phyloP scores from a whole-genome alignment of 2,888 invertebrate genomes.

The Gandaritis pyraliata region DNA sequence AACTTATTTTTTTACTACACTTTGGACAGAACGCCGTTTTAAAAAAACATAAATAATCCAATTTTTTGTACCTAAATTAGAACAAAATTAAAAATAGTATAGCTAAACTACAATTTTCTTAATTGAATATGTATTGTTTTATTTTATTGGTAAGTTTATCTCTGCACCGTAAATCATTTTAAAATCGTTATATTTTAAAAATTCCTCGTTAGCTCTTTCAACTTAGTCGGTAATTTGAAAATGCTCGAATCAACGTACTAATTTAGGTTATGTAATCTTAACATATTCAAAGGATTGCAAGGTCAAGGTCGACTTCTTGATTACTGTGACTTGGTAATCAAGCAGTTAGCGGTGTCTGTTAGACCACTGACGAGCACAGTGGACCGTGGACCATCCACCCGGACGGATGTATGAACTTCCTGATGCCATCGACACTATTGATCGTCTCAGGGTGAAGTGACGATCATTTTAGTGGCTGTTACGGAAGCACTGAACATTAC shows the following conservation, averaged over 20 bases:
- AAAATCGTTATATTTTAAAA: too few relatives aligned
- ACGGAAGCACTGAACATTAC: slow-evolving; percentile 40
- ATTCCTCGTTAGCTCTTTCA: too few relatives aligned
- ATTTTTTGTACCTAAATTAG: too few relatives aligned
- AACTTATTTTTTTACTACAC: too few relatives aligned
- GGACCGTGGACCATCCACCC: background rate
- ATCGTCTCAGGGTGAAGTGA: slow-evolving; percentile 30
- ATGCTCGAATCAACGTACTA: background rate
- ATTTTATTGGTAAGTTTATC: too few relatives aligned
- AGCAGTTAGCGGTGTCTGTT: background rate
- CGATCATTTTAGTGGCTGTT: slow-evolving; percentile 38
- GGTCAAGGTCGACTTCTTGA: background rate
- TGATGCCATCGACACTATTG: slow-evolving; percentile 7
- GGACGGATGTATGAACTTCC: background rate
- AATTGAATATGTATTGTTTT: too few relatives aligned
- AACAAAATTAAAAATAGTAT: too few relatives aligned
- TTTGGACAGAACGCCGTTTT: too few relatives aligned
- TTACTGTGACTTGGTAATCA: background rate
- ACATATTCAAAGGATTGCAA: background rate
- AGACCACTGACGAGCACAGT: background rate
- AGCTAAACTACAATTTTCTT: too few relatives aligned
- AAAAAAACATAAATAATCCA: too few relatives aligned
- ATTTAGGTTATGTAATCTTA: background rate
- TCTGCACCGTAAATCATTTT: too few relatives aligned
- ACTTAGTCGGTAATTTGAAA: background rate